These are phyloP conservation scores for Chrysolina haemoptera DNA, from an alignment of 2,888 invertebrate genomes.

Conservation along the genomic window DNA sequence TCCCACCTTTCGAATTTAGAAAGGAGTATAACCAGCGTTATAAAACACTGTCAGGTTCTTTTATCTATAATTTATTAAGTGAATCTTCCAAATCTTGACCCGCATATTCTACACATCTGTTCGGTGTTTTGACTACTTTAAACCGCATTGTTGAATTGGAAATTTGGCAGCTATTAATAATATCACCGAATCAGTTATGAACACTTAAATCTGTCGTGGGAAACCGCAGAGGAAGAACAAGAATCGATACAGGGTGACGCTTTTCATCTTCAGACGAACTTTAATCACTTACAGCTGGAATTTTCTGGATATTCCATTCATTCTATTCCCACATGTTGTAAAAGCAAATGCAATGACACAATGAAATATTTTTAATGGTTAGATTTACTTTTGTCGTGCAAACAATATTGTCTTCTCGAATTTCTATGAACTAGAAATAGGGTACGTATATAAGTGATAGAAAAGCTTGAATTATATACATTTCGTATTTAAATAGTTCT, in stretches of 20 bases:
- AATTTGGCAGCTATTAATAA: conserved; percentile 18
- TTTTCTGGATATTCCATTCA: no score
- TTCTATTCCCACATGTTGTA: no score
- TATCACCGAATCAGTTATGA: not conserved
- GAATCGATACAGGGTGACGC: not conserved
- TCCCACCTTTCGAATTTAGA: not conserved
- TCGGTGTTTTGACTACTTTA: not conserved
- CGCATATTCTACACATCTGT: conserved; percentile 16
- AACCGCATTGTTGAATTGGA: conserved; percentile 4
- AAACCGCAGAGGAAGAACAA: not conserved
- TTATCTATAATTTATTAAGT: not conserved
- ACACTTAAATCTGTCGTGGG: conserved; percentile 6
- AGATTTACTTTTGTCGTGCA: no score
- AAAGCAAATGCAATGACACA: no score
- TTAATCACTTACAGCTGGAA: no score
- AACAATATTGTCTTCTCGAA: no score
- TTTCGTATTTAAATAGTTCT: not conserved
- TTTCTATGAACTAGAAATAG: no score
- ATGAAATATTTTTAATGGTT: no score
- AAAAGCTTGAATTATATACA: no score
- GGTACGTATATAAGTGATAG: no score
- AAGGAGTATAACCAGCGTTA: not conserved
- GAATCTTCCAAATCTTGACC: conserved; percentile 1
- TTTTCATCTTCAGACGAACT: no score
- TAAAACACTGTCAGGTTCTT: not conserved